Conservation (phyloP, 1,140 invertebrate species). For the Teleopsis dalmanni region DNA sequence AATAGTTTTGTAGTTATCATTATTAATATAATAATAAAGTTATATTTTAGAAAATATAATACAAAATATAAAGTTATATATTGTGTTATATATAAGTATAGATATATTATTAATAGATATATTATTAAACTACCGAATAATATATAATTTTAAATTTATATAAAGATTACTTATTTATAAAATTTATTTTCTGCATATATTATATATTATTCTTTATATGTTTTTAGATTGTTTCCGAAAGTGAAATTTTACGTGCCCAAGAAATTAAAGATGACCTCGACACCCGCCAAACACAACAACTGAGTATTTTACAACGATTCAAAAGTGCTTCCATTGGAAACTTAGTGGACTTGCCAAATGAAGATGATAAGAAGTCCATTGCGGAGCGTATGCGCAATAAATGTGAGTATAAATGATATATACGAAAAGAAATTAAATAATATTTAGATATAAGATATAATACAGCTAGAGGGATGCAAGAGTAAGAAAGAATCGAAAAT, state of each 20-base stretch:
- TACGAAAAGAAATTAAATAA: too few relatives aligned
- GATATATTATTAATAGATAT: too few relatives aligned
- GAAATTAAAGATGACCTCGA: conserved; percentile 33
- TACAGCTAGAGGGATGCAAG: too few relatives aligned
- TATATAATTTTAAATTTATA: background rate
- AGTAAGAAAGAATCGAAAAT: too few relatives aligned
- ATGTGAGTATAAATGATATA: conserved; percentile 4
- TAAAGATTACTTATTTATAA: background rate
- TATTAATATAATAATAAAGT: too few relatives aligned
- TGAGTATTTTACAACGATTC: conserved; percentile 24
- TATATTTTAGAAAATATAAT: too few relatives aligned
- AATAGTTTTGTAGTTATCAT: too few relatives aligned
- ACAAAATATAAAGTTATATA: too few relatives aligned
- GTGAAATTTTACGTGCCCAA: conserved; percentile 36
- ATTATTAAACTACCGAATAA: background rate
- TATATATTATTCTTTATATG: conserved; percentile 1
- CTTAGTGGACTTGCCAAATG: conserved; percentile 29
- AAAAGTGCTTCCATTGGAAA: conserved; percentile 39
- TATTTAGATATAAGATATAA: too few relatives aligned
- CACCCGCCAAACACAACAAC: conserved; percentile 24
- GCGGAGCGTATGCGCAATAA: conserved; percentile 27
- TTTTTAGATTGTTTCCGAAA: conserved; percentile 38
- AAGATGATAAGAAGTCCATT: conserved; percentile 41
- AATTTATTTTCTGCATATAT: background rate
- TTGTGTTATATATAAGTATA: too few relatives aligned